Conservation (phyloP, 2,113 vertebrate genomes). For the Oreochromis aureus region DNA sequence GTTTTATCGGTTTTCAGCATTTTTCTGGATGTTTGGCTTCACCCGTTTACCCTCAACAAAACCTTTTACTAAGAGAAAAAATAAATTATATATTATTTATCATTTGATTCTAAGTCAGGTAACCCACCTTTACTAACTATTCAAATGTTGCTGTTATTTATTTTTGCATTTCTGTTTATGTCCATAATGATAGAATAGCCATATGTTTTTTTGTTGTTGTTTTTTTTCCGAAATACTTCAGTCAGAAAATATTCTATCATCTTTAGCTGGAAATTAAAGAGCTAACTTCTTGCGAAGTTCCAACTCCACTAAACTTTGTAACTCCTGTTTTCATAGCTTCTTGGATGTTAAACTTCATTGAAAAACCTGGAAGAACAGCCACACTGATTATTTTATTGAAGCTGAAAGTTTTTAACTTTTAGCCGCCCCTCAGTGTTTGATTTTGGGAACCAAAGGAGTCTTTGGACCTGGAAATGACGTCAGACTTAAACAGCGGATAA, state of each 20-base stretch:
- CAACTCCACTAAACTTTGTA: neutral
- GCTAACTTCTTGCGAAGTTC: neutral
- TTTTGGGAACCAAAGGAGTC: neutral
- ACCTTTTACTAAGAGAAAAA: neutral
- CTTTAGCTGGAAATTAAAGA: neutral
- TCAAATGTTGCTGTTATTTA: neutral
- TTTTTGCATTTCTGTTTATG: neutral
- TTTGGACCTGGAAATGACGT: neutral
- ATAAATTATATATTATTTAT: neutral
- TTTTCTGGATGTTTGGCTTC: neutral
- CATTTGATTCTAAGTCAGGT: neutral
- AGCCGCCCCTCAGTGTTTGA: neutral
- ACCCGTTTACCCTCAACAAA: accelerated
- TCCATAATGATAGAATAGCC: neutral
- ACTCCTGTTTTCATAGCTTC: neutral
- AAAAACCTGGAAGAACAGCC: neutral
- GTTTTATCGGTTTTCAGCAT: neutral
- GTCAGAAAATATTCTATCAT: neutral
- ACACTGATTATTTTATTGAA: neutral
- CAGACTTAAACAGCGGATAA: neutral
- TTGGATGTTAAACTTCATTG: neutral
- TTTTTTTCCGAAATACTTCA: accelerated
- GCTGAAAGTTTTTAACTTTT: neutral
- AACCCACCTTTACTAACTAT: neutral
- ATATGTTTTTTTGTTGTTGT: neutral